These are phyloP conservation scores for Cochlearius cochlearius DNA, from an alignment of 2,113 vertebrate species.

Conservation along the genomic window DNA sequence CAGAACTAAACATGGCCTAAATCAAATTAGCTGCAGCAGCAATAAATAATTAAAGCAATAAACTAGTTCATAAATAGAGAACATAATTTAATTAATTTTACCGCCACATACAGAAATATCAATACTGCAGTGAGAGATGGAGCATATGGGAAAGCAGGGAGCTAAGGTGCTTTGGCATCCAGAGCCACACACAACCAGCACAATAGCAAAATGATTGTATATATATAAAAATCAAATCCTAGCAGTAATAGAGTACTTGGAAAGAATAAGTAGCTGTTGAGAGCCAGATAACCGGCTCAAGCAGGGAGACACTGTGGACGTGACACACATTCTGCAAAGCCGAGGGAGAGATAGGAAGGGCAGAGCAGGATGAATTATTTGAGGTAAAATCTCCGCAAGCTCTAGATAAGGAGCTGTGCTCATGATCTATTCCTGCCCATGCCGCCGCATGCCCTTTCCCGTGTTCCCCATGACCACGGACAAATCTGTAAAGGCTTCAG, in stretches of 20 bases:
- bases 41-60: conserved; percentile 48
- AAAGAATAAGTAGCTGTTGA: conserved; percentile 28
- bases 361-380: neutral
- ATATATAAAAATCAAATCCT: conserved; percentile 34
- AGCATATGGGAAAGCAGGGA: neutral
- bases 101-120: neutral
- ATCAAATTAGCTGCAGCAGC: conserved; percentile 7
- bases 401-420: neutral
- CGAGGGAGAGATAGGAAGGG: neutral
- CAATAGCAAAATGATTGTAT: neutral
- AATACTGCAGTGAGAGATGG: neutral
- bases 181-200: neutral
- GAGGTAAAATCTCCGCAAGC: neutral
- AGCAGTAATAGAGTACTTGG: conserved; percentile 16
- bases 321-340: neutral
- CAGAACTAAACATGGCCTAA: conserved; percentile 33
- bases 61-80: neutral
- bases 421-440: neutral
- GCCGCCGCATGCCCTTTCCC: neutral
- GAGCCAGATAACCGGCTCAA: conserved; percentile 28
- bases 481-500: neutral
- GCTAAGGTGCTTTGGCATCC: neutral
- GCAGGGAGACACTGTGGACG: neutral
- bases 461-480: rapidly evolving
- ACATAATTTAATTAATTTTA: conserved; percentile 43